Base-by-base conservation (phyloP, 2,113 vertebrate genomes). In the Crotalus horridus region DNA sequence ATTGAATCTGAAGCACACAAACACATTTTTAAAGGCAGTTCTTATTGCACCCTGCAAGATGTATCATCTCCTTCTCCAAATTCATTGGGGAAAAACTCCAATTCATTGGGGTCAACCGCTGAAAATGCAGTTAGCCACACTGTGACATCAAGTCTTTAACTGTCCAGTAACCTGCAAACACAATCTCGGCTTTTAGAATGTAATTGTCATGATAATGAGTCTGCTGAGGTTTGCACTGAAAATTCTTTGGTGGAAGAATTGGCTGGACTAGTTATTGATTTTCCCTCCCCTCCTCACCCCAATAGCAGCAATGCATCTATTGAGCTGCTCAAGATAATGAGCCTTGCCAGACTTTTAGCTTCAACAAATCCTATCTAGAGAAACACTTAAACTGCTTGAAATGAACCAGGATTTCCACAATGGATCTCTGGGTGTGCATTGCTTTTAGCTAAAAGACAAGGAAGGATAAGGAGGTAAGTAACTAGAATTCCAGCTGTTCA, bases 401-500 rank as follows among this genome's bases (percentile, higher is more conserved):
- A 20, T 81, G 90, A 46, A 64, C 88, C 58, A 90, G 54, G 39
- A 33, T 9, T 13, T 11, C 20, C 33, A 56, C 61, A 92, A 0
- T 61, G 3, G 90, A 85, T 93, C n/a, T 95, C 51, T 90, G 26
- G 5, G 21, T 20, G 8, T 89, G 88, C 89, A 86, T 92, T 93
- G 43, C 51, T 59, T 24, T 13, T 81, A 3, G 29, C 64, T 69
- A 58, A 53, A 17, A 46, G 46, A 88, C 87, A 91, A 94, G 93
- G 24, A 89, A 91, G 29, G 43, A 46, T 23, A 90, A 92, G 48
- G 56, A 46, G n/a, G 59, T 88, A 33, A 46, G 55, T 89, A 46
- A 33, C 23, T 95, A 95, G 88, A n/a, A 93, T 64, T 92, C 94
- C 90, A 96, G 85, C 85, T 93, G 90, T 93, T 39, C 55, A 95